Evolutionary conservation across 2,113 vertebrate species (phyloP).

Genomic region (Dissostichus mawsoni): DNA sequence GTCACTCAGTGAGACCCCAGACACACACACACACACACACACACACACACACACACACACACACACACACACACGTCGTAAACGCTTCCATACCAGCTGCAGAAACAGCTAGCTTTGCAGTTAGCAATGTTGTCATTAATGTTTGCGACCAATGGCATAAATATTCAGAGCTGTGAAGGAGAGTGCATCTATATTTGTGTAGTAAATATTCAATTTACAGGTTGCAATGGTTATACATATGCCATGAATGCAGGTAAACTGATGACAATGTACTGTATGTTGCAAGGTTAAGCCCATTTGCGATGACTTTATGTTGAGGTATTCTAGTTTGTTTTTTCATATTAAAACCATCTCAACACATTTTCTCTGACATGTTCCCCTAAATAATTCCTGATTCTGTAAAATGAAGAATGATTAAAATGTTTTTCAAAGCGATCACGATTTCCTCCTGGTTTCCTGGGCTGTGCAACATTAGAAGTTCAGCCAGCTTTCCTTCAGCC

Average conservation of each 20-base stretch:
- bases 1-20: conserved; percentile 10
- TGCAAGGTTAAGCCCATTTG: background rate
- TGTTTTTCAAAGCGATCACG: background rate
- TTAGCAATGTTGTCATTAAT: background rate
- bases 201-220: background rate
- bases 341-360: background rate
- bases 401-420: conserved; percentile 12
- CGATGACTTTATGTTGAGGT: background rate
- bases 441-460: conserved; percentile 12
- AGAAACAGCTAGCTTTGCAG: background rate
- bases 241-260: background rate
- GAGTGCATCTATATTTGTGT: background rate
- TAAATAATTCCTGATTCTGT: conserved; percentile 3
- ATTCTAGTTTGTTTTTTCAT: background rate
- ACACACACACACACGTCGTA: background rate
- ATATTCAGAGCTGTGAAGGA: background rate
- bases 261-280: background rate
- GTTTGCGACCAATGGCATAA: background rate
- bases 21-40: conserved; percentile 1
- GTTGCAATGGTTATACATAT: background rate
- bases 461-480: conserved; percentile 40
- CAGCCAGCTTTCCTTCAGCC: conserved; percentile 25
- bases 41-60: conserved; percentile 2
- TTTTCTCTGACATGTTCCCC: background rate
- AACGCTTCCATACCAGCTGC: background rate